Evolutionary conservation across 30 jellyfish, hydroid and myxozoan species (phyloP), one percentile per base, ranked within the genome.

Genomic region (Aurelia aurita): DNA sequence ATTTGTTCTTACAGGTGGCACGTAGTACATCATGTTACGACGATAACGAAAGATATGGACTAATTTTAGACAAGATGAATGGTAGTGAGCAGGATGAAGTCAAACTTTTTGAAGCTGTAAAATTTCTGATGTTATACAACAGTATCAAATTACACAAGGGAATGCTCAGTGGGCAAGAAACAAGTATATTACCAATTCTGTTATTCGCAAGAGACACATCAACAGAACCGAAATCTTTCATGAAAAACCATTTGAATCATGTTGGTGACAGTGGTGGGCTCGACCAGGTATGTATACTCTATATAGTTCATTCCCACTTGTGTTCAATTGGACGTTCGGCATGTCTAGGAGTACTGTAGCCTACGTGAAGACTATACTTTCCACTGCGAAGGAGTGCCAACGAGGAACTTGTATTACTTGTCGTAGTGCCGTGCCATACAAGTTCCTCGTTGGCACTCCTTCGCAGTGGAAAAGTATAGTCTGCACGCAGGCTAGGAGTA

Each of bases 161-260:
- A 34, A 73, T 73, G 83, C 84, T 72, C 29, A 49, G 23, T 35
- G 84, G 72, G 51, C 64, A 85, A 28, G 83, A 72, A 12, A 49
- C 65, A 14, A 35, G 23, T 3, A 35, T 63, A 4, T 77, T 73
- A n/a, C 78, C 83, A 19, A 46, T 46, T 21, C 79, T 85, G 26
- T 65, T 85, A 21, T 85, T 85, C 67, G 95, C 95, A 49, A 85
- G 95, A 85, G 89, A 85, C 45, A 72, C 95, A 21, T 73, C 89
- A 14, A 35, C 60, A 22, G 55, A 51, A 57, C 95, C 95, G 45
- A 63, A 65, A 49, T 39, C 78, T 2, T 85, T 85, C 61, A 85
- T 85, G 95, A 51, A 51, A 43, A 85, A 85, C 29, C 95, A 85
- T 34, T 69, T 85, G 72, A 85, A 85, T 58, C 72, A 69, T 14